Evolutionary conservation across 2,888 invertebrate genomes (phyloP).

Genomic region (Anorthoa munda): DNA sequence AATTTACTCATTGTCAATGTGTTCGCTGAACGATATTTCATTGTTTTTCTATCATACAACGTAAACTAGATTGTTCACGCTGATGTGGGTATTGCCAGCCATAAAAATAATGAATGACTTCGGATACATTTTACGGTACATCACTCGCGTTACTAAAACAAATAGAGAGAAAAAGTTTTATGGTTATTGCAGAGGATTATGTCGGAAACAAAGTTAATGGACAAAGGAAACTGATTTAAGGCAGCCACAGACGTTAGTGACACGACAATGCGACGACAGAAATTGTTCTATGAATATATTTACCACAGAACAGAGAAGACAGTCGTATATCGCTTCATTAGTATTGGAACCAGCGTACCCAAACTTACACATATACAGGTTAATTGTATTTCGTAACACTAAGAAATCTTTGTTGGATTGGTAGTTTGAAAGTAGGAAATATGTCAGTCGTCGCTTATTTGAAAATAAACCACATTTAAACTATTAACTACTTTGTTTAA

Average conservation of each 20-base stretch:
- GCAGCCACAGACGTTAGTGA: not conserved
- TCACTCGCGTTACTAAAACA: not conserved
- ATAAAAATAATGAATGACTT: constrained; percentile 32
- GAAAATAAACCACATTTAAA: too few species aligned
- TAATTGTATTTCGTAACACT: too few species aligned
- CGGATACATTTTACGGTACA: constrained; percentile 23
- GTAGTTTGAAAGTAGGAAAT: too few species aligned
- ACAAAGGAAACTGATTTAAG: constrained; percentile 2
- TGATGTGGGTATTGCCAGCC: constrained; percentile 16
- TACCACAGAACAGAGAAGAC: too few species aligned
- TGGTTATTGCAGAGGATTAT: not conserved
- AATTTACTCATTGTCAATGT: constrained; percentile 20
- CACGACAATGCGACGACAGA: not conserved
- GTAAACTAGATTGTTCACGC: constrained; percentile 8
- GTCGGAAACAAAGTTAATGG: not conserved
- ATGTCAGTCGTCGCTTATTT: too few species aligned
- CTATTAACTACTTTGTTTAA: too few species aligned
- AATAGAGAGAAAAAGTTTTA: not conserved
- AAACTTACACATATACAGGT: too few species aligned
- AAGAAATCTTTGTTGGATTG: too few species aligned
- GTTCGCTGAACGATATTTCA: constrained; percentile 16
- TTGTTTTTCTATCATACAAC: constrained; percentile 22
- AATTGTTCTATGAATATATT: not conserved
- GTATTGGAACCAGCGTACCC: too few species aligned
- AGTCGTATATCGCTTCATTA: too few species aligned